A percentile compares a stretch with the other conserved stretches of the same genome.
These are phyloP conservation scores for Clarias macrocephalus DNA, from an alignment of 2,113 vertebrate species.

Conservation along the genomic window DNA sequence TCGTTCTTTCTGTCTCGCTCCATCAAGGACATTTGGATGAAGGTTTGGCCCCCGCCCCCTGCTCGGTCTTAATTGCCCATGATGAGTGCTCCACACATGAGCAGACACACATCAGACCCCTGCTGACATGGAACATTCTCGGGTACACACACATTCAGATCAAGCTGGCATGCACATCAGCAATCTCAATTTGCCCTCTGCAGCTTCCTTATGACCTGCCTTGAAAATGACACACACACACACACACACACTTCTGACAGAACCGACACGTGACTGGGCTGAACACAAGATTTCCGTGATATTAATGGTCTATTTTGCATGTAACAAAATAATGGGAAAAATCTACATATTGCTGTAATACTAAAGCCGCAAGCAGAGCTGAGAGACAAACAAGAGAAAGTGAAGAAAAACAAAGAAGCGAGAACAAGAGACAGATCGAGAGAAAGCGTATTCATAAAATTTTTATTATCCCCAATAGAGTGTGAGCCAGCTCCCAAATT, in stretches of 20 bases:
- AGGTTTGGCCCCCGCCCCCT: slow-evolving; percentile 66
- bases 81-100: slow-evolving; percentile 78
- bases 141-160: slow-evolving; percentile 42
- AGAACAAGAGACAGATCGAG: neutral
- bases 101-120: slow-evolving; percentile 75
- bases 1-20: slow-evolving; percentile 39
- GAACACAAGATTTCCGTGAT: slow-evolving; percentile 5
- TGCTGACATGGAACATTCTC: slow-evolving; percentile 57
- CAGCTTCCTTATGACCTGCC: slow-evolving; percentile 21
- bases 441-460: slow-evolving; percentile 18
- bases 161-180: slow-evolving; percentile 14
- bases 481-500: slow-evolving; percentile 31
- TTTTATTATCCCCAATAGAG: slow-evolving; percentile 29
- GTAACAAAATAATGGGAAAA: slow-evolving; percentile 24
- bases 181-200: slow-evolving; percentile 37
- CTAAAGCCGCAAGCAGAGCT: slow-evolving; percentile 46
- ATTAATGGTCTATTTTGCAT: slow-evolving; percentile 31
- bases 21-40: slow-evolving; percentile 53
- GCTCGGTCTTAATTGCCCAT: slow-evolving; percentile 74
- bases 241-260: slow-evolving; percentile 18
- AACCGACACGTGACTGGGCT: neutral
- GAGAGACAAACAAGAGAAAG: slow-evolving; percentile 18
- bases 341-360: slow-evolving; percentile 29
- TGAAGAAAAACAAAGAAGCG: slow-evolving; percentile 32
- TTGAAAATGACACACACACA: slow-evolving; percentile 41